Evolutionary conservation across 2,113 vertebrate species (phyloP).

Genomic region (Neotoma lepida): DNA sequence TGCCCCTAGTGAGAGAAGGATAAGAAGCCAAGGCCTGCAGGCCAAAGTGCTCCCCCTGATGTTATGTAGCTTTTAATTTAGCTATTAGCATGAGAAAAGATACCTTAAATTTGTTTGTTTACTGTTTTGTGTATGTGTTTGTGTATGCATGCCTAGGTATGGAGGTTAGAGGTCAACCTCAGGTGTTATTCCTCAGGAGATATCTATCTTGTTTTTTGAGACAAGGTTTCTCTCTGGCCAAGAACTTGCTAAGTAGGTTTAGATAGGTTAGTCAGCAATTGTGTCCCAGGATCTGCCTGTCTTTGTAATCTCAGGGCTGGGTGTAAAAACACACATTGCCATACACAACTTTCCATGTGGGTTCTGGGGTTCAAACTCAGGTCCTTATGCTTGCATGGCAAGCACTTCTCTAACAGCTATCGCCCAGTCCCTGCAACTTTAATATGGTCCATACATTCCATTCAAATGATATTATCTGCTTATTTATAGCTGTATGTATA

Average conservation of each 20-base stretch:
- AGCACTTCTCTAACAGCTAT: background rate
- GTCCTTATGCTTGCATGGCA: background rate
- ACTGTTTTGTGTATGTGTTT: background rate
- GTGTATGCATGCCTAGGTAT: background rate
- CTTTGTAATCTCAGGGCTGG: background rate
- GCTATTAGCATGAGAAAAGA: background rate
- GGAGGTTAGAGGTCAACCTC: background rate
- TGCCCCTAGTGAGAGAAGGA: background rate
- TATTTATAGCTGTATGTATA: background rate
- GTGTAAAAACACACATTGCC: background rate
- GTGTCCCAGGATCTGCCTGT: background rate
- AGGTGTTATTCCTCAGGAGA: background rate
- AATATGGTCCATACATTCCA: background rate
- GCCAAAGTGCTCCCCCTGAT: background rate
- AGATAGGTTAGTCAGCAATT: background rate
- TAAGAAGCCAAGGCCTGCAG: background rate
- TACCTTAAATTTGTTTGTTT: background rate
- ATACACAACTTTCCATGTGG: too few relatives aligned
- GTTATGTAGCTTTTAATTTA: background rate
- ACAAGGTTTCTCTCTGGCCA: background rate
- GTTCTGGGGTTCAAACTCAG: background rate
- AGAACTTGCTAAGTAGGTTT: too few relatives aligned
- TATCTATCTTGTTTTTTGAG: background rate
- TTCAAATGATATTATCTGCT: background rate
- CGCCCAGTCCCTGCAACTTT: background rate